These are phyloP conservation scores for Crocallis elinguaria DNA, from an alignment of 2,888 invertebrate genomes.

Conservation along the genomic window DNA sequence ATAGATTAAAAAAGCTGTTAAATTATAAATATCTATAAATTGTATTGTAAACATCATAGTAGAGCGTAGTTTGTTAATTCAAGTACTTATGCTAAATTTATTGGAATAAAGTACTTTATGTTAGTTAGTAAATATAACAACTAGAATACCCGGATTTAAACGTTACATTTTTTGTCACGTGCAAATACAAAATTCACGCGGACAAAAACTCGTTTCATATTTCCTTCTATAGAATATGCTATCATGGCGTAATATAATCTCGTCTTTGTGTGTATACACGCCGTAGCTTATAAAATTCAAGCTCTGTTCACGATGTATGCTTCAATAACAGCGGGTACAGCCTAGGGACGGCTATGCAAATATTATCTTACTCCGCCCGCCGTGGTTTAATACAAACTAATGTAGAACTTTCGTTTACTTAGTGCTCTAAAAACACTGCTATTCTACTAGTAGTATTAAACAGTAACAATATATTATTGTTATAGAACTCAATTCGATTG, in stretches of 20 bases:
- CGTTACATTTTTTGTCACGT: no score
- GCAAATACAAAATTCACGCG: no score
- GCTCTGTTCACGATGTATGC: conserved; percentile 31
- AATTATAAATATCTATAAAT: no score
- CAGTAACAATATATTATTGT: background rate
- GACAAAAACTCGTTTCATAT: no score
- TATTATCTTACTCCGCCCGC: conserved; percentile 39
- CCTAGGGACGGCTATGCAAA: conserved; percentile 39
- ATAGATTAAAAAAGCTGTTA: no score
- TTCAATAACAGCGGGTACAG: conserved; percentile 32
- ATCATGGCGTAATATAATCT: conserved; percentile 7
- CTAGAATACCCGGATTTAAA: no score
- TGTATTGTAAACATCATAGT: no score
- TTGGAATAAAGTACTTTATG: no score
- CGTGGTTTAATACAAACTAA: conserved; percentile 42
- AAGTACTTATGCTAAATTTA: no score
- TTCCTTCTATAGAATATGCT: background rate
- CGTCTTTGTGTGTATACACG: conserved; percentile 14
- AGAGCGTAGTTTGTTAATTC: no score
- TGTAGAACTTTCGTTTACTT: conserved; percentile 42
- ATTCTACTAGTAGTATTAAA: background rate
- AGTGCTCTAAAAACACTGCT: conserved; percentile 35
- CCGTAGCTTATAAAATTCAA: conserved; percentile 23
- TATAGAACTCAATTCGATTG: background rate
- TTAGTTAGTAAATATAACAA: no score